Base-by-base conservation (phyloP, 2,888 invertebrate species). In the Troides aeacus region DNA sequence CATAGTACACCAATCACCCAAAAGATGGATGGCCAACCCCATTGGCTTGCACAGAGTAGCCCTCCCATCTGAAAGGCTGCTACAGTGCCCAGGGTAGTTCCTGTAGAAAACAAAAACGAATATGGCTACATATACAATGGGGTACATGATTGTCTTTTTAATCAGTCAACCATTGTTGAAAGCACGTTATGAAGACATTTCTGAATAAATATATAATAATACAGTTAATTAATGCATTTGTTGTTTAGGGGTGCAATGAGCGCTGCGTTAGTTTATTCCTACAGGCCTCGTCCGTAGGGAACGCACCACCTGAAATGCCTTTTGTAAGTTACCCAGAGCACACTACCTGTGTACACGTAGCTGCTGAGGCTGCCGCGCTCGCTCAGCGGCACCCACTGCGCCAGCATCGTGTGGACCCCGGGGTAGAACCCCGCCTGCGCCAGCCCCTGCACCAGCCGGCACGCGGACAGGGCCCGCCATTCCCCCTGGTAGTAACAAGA, bases 371-470 rank as follows among this genome's bases (percentile, higher is more conserved):
- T 88, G 0, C 93, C 94, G 23, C 94, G 88, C 80, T 96, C 96
- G 0, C 90, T 90, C 0, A 86, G 78, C 0, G 95, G 95, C 0
- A 92, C 95, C 97, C 97, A 97, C 79, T 95, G 95, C 0, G 96
- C 94, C 64, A 96, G 78, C 7, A 96, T 80, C 0, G 94, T 95
- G 73, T 96, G 96, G 0, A 94, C 82, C 30, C 94, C 93, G 0
- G 97, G 96, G 77, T 94, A 94, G 1, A 95, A 88, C 30, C 95
- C 94, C 10, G 95, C 95, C 87, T 97, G 96, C 0, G 94, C 88
- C 15, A 97, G 83, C 0, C 98, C 98, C 84, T 96, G 95, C 0
- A 95, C 72, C 0, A 96, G 92, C 65, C 97, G 93, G 67, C 95
- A 93, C 0, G 86, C 89, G 77, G 95, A 94, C 0, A 96, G 89